Base-by-base conservation (phyloP, 2,888 invertebrate genomes). In the Caenorhabditis doughertyi region DNA sequence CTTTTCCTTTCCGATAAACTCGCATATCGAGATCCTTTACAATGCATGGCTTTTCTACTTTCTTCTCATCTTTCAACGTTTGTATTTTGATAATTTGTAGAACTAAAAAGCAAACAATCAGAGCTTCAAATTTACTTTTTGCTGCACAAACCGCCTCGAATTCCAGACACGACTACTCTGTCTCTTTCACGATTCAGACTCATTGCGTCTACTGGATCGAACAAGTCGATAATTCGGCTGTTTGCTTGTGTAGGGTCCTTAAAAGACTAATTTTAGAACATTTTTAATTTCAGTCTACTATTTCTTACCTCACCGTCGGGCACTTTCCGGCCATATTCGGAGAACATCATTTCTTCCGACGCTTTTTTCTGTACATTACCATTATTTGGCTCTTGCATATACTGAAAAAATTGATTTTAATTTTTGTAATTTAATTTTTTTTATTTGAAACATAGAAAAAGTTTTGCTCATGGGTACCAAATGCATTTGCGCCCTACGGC, bases 181-280 rank as follows among this genome's bases (percentile, higher is more conserved):
- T 83, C 73, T 60, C 81, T 77, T 11, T 74, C 77, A 5, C 62
- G 32, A 73, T 88, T 88, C 23, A 81, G 25, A 35, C 77, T 76
- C 67, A 87, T 79, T 1, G 85, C 79, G 49, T 88, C 88, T 4
- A 88, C 68, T 23, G 88, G 88, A 53, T 85, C 86, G 23, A 47
- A 64, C 42, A 84, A 76, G 70, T 83, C 79, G 35, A 83, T 79
- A 3, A 83, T 74, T n/a, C 83, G 49, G 42, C 55, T 51, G 42
- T 83, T 83, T 29, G 74, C 79, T 8, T 51, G 29, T 21, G 83
- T 79, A n/a, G 83, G 83, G 32, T 83, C 83, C 79, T 82, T 5
- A 0, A 70, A 55, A 18, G 0, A 11, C 27, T 23, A 42, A 16
- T n/a, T 18, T 64, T 23, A 35, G 16, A 49, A 5, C 8, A 16